Evolutionary conservation across 1,140 invertebrate genomes (phyloP), one percentile per base, ranked within the genome.

Genomic region (Leguminivora glycinivorella): DNA sequence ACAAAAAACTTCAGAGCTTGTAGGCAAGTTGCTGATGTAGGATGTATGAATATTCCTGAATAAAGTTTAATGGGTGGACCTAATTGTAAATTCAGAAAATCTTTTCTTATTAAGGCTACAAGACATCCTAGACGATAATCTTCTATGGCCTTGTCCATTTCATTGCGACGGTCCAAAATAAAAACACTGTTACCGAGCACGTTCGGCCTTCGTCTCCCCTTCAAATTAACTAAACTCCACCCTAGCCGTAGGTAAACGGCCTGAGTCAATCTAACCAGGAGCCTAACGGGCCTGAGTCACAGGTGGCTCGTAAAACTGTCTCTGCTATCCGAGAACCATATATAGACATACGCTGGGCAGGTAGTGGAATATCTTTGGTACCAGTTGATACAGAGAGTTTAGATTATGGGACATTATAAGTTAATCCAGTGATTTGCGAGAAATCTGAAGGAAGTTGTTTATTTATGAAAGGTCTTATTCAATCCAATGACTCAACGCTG

Each of bases 181-280:
- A 52, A 19, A 52, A 17, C 47, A 19, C n/a, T 52, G 19, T 52
- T 52, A 9, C 17, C 17, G 6, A 47, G 14, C 19, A 19, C 10
- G 6, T 25, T 24, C 56, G 56, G 25, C 58, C 58, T 63, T 63
- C 58, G 58, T n/a, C 58, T 63, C 56, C 56, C 56, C 58, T 63
- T 31, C 58, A 29, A 63, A 31, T 63, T 63, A 26, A 60, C 26
- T 63, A 19, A 31, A 63, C 14, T 17, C 19, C 14, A 31, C 58
- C 47, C 17, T 52, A 19, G 17, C 7, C 47, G n/a, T 22, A 52
- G 47, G 47, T 52, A 52, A 52, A 52, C 47, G 17, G 47, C 47
- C 47, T n/a, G 47, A 52, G n/a, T 22, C n/a, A 9, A 22, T 17
- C 47, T 52, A 9, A 29, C 26, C 10, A 26, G 25, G 29, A 63